phyloP scores from a whole-genome alignment of 2,797 vertebrate species.

The Neosilurus mollespiculum region DNA sequence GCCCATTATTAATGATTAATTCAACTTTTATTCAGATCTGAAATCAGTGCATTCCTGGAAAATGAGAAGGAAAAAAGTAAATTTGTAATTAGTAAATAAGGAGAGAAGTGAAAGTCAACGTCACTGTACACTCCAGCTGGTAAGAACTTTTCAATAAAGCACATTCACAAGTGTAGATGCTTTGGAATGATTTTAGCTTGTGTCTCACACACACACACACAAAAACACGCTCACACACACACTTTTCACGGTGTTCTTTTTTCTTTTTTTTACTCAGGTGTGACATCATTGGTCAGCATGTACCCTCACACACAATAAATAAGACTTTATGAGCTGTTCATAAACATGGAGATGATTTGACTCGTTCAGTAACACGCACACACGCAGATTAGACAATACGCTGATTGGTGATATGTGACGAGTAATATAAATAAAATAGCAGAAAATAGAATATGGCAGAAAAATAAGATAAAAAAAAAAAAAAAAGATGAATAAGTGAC shows the following conservation, averaged over 20 bases:
- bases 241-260: background rate
- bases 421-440: slow-evolving; percentile 14
- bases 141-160: slow-evolving; percentile 59
- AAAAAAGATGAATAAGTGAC: slow-evolving; percentile 14
- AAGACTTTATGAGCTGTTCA: background rate
- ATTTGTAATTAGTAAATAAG: background rate
- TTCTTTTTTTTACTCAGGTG: background rate
- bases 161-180: slow-evolving; percentile 72
- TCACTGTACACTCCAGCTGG: slow-evolving; percentile 41
- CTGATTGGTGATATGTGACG: background rate
- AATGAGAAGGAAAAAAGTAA: background rate
- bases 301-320: slow-evolving; percentile 18
- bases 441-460: background rate
- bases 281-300: background rate
- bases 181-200: slow-evolving; percentile 75
- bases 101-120: background rate
- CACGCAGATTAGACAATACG: background rate
- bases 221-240: slow-evolving; percentile 56
- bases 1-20: too few relatives aligned
- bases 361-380: background rate
- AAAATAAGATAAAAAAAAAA: background rate
- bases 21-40: background rate
- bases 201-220: slow-evolving; percentile 59
- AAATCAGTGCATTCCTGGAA: background rate
- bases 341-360: background rate